Evolutionary conservation across 1,140 invertebrate genomes (phyloP).

Genomic region (Sweltsa coloradensis): DNA sequence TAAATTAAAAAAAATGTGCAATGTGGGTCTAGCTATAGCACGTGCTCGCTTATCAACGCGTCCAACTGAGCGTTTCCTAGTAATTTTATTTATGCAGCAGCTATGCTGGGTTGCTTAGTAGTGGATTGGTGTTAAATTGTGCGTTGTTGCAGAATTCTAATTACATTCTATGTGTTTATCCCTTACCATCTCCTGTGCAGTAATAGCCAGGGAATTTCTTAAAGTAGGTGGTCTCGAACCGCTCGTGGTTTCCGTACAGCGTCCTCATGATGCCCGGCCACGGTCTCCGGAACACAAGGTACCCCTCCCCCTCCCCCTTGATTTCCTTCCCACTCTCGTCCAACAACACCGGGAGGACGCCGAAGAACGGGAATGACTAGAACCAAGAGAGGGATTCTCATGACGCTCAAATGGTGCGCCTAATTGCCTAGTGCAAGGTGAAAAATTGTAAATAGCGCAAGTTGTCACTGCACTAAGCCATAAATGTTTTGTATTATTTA

Average conservation of each 20-base stretch:
- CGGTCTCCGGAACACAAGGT: slow-evolving; percentile 81
- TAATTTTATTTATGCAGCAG: no score
- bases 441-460: no score
- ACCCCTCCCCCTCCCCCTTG: slow-evolving; percentile 82
- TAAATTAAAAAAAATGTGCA: no score
- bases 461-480: no score
- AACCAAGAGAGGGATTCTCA: slow-evolving; percentile 19
- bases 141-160: no score
- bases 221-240: slow-evolving; percentile 92
- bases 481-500: no score
- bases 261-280: slow-evolving; percentile 98
- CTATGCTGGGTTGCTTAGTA: no score
- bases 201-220: slow-evolving; percentile 92
- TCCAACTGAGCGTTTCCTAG: no score
- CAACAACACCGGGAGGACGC: slow-evolving; percentile 76
- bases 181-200: slow-evolving; percentile 89
- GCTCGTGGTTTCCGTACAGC: slow-evolving; percentile 80
- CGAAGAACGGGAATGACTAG: slow-evolving; percentile 95
- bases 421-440: not conserved
- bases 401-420: not conserved
- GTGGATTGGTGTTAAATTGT: no score
- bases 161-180: not conserved
- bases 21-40: no score
- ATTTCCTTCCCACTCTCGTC: slow-evolving; percentile 81
- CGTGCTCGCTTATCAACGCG: no score